Conservation (phyloP, 2,797 vertebrate species). For the Acipenser oxyrinchus region DNA sequence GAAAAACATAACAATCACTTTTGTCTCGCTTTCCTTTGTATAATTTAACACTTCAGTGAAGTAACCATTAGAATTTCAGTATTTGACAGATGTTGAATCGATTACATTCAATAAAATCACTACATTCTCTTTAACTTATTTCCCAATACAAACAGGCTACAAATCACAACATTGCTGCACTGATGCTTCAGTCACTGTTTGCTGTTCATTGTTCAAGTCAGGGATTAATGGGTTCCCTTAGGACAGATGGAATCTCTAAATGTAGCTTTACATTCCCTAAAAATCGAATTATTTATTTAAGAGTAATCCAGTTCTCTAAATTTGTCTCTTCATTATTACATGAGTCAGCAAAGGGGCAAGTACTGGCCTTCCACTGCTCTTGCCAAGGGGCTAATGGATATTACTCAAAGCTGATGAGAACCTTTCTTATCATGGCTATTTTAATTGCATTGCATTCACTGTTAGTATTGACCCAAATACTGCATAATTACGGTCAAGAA, state of each 20-base stretch:
- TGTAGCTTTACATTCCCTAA: constrained; percentile 27
- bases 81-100: neutral
- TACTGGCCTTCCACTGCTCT: constrained; percentile 9
- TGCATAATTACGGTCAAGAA: constrained; percentile 3
- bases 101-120: too few species aligned
- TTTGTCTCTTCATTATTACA: constrained; percentile 24
- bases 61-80: neutral
- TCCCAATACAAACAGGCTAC: neutral
- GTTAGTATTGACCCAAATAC: neutral
- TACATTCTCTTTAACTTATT: too few species aligned
- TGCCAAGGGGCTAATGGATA: constrained; percentile 6
- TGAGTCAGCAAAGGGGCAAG: constrained; percentile 6
- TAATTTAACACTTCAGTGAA: constrained; percentile 42
- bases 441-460: constrained; percentile 2
- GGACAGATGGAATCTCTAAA: constrained; percentile 24
- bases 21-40: constrained; percentile 28
- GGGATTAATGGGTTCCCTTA: constrained; percentile 14
- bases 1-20: constrained; percentile 1
- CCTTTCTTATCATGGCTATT: constrained; percentile 10
- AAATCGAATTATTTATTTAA: constrained; percentile 38
- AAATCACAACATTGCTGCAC: neutral
- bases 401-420: constrained; percentile 6
- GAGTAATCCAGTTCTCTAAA: constrained; percentile 27
- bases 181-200: constrained; percentile 10
- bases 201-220: constrained; percentile 11